Percentiles rank a stretch among this genome's conserved stretches.
Conservation (phyloP, 2,113 vertebrate species). For the Climacteris rufus region DNA sequence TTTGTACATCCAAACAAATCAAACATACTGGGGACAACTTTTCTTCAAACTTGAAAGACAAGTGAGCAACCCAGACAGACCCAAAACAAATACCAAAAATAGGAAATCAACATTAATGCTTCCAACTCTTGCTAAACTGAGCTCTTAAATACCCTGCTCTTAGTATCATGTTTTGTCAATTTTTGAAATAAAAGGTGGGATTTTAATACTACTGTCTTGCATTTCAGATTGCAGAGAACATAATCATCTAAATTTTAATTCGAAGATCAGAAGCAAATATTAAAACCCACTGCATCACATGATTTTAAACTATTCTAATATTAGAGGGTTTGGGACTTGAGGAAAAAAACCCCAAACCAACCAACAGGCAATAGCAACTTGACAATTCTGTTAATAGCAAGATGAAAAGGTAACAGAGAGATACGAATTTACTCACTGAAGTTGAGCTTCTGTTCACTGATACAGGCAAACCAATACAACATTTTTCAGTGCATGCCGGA, state of each 20-base stretch:
- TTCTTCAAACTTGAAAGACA: neutral
- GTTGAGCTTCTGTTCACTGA: neutral
- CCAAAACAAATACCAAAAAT: neutral
- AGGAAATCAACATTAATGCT: neutral
- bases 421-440: neutral
- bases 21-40: neutral
- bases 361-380: neutral
- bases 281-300: fast-evolving
- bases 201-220: neutral
- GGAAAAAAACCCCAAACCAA: fast-evolving
- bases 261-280: neutral
- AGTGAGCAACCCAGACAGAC: neutral
- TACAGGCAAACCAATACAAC: neutral
- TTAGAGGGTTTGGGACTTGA: neutral
- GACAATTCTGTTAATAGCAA: neutral
- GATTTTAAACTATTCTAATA: neutral
- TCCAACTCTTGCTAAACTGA: neutral
- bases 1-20: constrained; percentile 21
- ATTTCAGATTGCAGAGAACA: neutral
- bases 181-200: neutral
- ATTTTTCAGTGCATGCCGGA: neutral
- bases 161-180: neutral
- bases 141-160: neutral
- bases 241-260: neutral
- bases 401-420: neutral